These are phyloP conservation scores for Drosophila nebulosa DNA, from an alignment of 1,140 invertebrate genomes.

Conservation along the genomic window DNA sequence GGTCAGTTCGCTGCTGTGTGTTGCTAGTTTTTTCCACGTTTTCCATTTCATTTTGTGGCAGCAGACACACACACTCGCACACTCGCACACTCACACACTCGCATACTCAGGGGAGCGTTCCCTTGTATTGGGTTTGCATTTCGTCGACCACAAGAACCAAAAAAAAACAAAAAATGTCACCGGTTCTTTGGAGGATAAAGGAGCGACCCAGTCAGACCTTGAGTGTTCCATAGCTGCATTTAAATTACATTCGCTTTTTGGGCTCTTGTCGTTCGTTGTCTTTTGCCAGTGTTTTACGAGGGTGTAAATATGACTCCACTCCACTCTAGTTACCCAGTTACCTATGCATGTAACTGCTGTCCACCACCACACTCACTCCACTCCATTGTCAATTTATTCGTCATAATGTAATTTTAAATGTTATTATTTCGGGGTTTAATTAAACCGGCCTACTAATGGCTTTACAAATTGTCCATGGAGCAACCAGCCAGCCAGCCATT, in stretches of 20 bases:
- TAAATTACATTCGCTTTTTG: slow-evolving; percentile 30
- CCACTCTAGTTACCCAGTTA: neutral
- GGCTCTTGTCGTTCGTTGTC: neutral
- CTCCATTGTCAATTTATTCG: slow-evolving; percentile 49
- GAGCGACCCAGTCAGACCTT: slow-evolving; percentile 42
- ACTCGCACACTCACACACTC: neutral
- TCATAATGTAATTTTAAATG: slow-evolving; percentile 69
- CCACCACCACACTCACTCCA: too few relatives aligned
- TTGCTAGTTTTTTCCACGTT: slow-evolving; percentile 40
- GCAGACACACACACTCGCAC: too few relatives aligned
- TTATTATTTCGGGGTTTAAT: slow-evolving; percentile 33
- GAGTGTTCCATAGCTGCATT: slow-evolving; percentile 51
- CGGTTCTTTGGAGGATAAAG: slow-evolving; percentile 3
- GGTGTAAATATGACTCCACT: slow-evolving; percentile 39
- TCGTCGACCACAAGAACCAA: neutral
- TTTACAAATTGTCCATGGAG: slow-evolving; percentile 54
- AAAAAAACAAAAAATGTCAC: slow-evolving; percentile 44
- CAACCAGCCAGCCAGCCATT: neutral
- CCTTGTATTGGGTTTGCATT: neutral
- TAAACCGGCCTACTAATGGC: slow-evolving; percentile 4
- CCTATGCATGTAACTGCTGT: neutral
- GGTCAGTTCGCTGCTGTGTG: slow-evolving; percentile 45
- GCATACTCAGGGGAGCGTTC: slow-evolving; percentile 27
- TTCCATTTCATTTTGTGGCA: slow-evolving; percentile 75
- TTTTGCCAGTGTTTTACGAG: slow-evolving; percentile 34